Conservation (phyloP, 2,113 vertebrate species). For the Edolisoma coerulescens region DNA sequence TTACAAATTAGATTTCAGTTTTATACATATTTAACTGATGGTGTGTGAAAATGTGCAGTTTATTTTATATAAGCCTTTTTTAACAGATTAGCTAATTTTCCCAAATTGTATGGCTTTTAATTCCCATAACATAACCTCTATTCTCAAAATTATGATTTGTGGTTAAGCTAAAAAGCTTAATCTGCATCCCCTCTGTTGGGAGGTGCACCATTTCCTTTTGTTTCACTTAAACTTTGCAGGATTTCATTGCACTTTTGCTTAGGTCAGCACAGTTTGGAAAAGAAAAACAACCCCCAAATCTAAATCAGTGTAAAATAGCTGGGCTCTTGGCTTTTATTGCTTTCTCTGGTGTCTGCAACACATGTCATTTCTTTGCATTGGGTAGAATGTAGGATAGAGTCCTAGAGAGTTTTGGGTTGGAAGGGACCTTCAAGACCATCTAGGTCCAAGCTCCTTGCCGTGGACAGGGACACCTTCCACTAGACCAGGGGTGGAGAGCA, state of each 20-base stretch:
- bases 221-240: background rate
- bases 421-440: background rate
- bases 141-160: background rate
- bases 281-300: background rate
- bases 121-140: background rate
- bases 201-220: background rate
- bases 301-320: background rate
- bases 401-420: background rate
- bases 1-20: background rate
- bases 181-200: background rate
- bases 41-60: background rate
- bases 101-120: background rate
- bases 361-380: rapidly evolving
- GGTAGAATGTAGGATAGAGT: background rate
- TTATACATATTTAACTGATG: background rate
- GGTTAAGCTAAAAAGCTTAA: background rate
- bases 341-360: background rate
- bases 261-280: background rate
- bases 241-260: background rate
- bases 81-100: background rate
- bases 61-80: background rate
- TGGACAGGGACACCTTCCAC: background rate
- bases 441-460: background rate
- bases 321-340: background rate
- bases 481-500: background rate